phyloP scores from a whole-genome alignment of 1,140 invertebrate genomes.

The Phymastichus coffea region DNA sequence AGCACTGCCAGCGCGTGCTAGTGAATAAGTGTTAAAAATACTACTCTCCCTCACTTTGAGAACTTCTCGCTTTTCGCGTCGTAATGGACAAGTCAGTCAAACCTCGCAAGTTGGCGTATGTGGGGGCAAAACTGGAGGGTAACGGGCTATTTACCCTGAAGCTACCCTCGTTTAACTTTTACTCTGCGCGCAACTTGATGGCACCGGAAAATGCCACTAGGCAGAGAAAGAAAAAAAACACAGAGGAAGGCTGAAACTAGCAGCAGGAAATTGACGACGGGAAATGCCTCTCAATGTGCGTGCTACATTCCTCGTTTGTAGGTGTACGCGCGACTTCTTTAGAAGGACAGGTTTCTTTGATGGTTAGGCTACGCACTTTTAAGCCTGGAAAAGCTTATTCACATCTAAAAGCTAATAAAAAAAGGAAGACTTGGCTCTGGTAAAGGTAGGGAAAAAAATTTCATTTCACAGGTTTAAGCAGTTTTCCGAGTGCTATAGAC shows the following conservation, averaged over 20 bases:
- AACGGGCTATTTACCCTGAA: slow-evolving; percentile 36
- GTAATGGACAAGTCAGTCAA: slow-evolving; percentile 45
- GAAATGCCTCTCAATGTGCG: slow-evolving; percentile 5
- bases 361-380: no score
- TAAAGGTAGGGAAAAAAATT: no score
- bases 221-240: background rate
- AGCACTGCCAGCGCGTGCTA: no score
- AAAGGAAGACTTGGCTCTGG: no score
- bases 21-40: no score
- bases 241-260: background rate
- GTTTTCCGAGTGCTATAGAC: no score
- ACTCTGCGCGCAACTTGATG: background rate
- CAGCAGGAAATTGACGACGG: background rate
- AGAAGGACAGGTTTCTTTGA: no score
- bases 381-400: no score
- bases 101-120: slow-evolving; percentile 38
- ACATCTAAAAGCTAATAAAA: no score
- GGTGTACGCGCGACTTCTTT: background rate
- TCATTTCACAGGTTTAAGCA: no score
- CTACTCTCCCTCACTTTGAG: no score
- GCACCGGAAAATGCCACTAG: background rate
- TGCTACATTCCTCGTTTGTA: background rate
- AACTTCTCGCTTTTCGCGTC: slow-evolving; percentile 10
- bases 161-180: slow-evolving; percentile 32
- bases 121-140: slow-evolving; percentile 27